Evolutionary conservation across 2,113 vertebrate species (phyloP), one percentile per base, ranked within the genome.

Genomic region (Festucalex cinctus): DNA sequence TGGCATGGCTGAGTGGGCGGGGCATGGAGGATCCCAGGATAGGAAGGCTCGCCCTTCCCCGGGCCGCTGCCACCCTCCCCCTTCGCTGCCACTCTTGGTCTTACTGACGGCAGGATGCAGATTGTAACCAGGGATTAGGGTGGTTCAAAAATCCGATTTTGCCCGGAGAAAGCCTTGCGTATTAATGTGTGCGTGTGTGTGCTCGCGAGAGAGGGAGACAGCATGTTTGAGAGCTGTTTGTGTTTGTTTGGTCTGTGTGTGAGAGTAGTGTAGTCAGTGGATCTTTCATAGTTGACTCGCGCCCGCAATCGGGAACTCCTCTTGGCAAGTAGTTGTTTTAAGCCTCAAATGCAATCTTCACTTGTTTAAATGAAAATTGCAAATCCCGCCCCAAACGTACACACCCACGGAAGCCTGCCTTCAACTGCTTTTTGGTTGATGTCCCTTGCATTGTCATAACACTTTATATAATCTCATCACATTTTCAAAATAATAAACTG

Each of bases 81-180:
- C 43, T 20, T 43, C 65, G 37, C 69, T 67, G 68, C 60, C 70
- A 67, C 74, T 74, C 79, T 71, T 63, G 71, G 83, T 59, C 79
- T 80, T 76, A 75, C 85, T 90, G 84, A 89, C 82, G 83, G 90
- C 91, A 92, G 93, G 92, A 92, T 92, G 91, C 94, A 95, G 97
- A 98, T 95, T 95, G 93, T 92, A 90, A 89, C 88, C 1, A 43
- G 91, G 94, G 96, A 98, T 98, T 97, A 98, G 92, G 85, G 89
- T 91, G 91, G 91, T 91, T 91, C 89, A 94, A 90, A 95, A 95
- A 98, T 96, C 94, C 90, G 95, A 95, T 96, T 97, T 95, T 91
- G 89, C 90, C 80, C 35, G 77, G 93, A 92, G 92, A 94, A 94
- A 92, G 91, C 94, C 85, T 91, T 84, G 82, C 75, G 84, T 85